These are phyloP conservation scores for Tolypeutes matacus DNA, from an alignment of 2,797 vertebrate species.

Conservation along the genomic window DNA sequence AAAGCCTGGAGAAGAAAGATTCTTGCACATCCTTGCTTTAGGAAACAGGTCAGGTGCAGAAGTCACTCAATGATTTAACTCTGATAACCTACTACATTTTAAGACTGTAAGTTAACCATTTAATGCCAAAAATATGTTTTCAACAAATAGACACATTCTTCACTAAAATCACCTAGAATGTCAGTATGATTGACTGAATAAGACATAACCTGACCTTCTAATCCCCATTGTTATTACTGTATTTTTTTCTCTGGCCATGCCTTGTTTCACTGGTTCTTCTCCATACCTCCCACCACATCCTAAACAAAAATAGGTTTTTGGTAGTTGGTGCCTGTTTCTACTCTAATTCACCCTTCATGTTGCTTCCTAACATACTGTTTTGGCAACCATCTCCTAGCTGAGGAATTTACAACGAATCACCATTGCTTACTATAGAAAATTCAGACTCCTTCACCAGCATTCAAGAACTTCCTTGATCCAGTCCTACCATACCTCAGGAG, in stretches of 20 bases:
- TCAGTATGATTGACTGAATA: slow-evolving; percentile 51
- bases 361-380: slow-evolving; percentile 49
- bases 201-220: slow-evolving; percentile 24
- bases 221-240: not conserved
- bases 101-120: slow-evolving; percentile 35
- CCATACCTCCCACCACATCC: not conserved
- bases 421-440: not conserved
- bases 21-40: slow-evolving; percentile 23
- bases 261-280: slow-evolving; percentile 41
- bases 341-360: not conserved
- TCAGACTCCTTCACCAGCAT: not conserved
- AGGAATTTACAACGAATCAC: slow-evolving; percentile 18
- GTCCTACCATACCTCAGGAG: not conserved
- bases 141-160: not conserved
- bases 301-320: slow-evolving; percentile 51
- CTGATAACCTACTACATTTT: slow-evolving; percentile 31
- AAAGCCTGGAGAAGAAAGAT: slow-evolving; percentile 32
- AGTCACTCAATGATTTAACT: slow-evolving; percentile 52
- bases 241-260: slow-evolving; percentile 51
- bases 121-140: slow-evolving; percentile 49
- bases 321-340: slow-evolving; percentile 20
- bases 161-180: slow-evolving; percentile 36
- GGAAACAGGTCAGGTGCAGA: slow-evolving; percentile 45
- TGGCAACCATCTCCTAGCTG: not conserved
- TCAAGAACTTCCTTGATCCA: slow-evolving; percentile 43